Evolutionary conservation across 2,888 invertebrate genomes (phyloP), one percentile per base, ranked within the genome.

Genomic region (Carterocephalus palaemon): DNA sequence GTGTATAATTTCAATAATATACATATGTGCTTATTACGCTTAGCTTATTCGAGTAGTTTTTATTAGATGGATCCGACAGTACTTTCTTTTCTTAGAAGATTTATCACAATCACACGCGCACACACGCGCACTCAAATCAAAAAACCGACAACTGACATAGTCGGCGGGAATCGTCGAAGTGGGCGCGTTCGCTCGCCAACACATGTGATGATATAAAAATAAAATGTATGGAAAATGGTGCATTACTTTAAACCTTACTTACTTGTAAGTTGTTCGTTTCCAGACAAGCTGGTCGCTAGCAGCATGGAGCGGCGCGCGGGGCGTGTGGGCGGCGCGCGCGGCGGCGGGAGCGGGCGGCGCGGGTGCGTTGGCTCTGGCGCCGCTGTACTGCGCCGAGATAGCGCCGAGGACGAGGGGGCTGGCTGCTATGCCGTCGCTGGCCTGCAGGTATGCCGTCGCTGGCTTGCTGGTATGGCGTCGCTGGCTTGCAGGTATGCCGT

Each of bases 311-410:
- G 85, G 85, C 0, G 67, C 75, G 0, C 64, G 75, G 2, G 86
- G 82, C 0, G 69, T 86, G 0, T 85, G 85, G 86, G 83, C 81
- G 0, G 84, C 85, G 34, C 57, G 85, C 46, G 72, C 75, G 1
- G 84, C 80, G 8, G 85, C 85, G 0, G 86, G 86, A 0, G 84
- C 81, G 3, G 86, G 85, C 1, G 85, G 86, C 1, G 85, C 85
- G 0, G 86, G 85, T 0, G 74, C 85, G 0, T 51, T 86, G 1
- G 74, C 80, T 0, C 49, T 85, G 0, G 77, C 85, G 0, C 85
- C 85, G 0, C 52, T 86, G 0, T 86, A 86, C 57, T 81, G 86
- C 29, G 83, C 83, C 0, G 85, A 86, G 56, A 85, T 86, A 36
- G 85, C 85, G 0, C 85, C 85, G 0, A 63, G 75, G 28, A 80